phyloP scores from a whole-genome alignment of 2,113 vertebrate species.

The Ardeotis arabs region DNA sequence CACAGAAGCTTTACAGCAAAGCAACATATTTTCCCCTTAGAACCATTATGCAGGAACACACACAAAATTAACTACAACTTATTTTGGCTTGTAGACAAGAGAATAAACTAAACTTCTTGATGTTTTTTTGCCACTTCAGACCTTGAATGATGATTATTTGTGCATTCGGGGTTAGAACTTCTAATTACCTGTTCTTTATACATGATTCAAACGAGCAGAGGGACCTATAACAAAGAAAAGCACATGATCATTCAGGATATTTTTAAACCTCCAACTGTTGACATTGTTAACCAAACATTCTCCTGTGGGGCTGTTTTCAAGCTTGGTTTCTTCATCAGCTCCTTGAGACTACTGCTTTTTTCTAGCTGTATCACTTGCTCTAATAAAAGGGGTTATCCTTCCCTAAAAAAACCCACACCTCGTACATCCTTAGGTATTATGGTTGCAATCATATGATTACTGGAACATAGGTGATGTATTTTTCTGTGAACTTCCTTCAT shows the following conservation, averaged over 20 bases:
- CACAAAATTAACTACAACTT: constrained; percentile 46
- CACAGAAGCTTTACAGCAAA: constrained; percentile 62
- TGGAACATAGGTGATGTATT: not conserved
- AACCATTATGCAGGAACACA: constrained; percentile 39
- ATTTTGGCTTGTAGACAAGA: constrained; percentile 67
- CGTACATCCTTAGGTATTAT: not conserved
- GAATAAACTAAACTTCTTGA: constrained; percentile 27
- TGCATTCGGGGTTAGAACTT: not conserved
- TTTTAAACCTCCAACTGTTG: not conserved
- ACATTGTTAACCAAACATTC: constrained; percentile 5
- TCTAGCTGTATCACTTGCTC: not conserved
- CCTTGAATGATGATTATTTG: not conserved
- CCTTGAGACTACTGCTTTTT: not conserved
- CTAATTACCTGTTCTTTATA: constrained; percentile 24
- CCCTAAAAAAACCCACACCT: not conserved
- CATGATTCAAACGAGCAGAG: constrained; percentile 72
- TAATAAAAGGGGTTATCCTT: not conserved
- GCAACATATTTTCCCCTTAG: constrained; percentile 50
- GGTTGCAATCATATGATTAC: not conserved
- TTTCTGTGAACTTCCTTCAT: not conserved
- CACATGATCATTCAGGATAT: constrained; percentile 25
- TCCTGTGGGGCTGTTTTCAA: not conserved
- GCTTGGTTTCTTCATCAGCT: not conserved
- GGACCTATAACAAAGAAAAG: constrained; percentile 74
- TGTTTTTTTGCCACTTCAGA: constrained; percentile 17